A percentile compares a stretch with the other conserved stretches of the same genome.
Evolutionary conservation across 2,888 invertebrate genomes (phyloP).

Genomic region (Malthinus flaveolus): DNA sequence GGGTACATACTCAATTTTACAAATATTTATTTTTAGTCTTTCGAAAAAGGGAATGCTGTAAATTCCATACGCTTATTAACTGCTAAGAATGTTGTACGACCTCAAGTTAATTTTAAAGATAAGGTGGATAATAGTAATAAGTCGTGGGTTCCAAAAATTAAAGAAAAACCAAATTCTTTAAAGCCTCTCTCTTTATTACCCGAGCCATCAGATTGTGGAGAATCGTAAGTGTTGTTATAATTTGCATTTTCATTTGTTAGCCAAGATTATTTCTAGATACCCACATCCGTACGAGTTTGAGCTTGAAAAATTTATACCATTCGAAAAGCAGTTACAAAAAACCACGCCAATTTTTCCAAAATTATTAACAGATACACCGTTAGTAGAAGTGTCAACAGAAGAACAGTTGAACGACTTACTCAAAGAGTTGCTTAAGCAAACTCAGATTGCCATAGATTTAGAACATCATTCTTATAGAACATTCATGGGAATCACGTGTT

Average conservation of each 20-base stretch:
- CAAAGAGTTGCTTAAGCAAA: conserved; percentile 65
- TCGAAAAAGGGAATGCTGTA: conserved; percentile 1
- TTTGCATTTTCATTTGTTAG: conserved; percentile 1
- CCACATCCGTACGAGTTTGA: conserved; percentile 90
- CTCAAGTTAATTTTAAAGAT: conserved; percentile 83
- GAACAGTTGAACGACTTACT: conserved; percentile 68
- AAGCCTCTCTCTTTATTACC: conserved; percentile 77
- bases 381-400: conserved; percentile 69
- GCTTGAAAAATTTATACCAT: conserved; percentile 71
- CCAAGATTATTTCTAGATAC: conserved; percentile 59
- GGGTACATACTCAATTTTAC: conserved; percentile 6
- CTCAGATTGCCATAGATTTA: conserved; percentile 86
- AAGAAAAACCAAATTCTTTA: conserved; percentile 84
- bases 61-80: conserved; percentile 62
- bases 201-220: conserved; percentile 66
- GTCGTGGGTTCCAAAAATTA: conserved; percentile 83
- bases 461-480: conserved; percentile 92
- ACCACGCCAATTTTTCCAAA: conserved; percentile 53
- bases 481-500: conserved; percentile 92
- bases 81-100: conserved; percentile 74
- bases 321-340: conserved; percentile 51
- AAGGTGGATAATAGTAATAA: conserved; percentile 78
- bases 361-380: conserved; percentile 64
- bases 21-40: background rate
- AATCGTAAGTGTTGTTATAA: conserved; percentile 55